phyloP scores from a whole-genome alignment of 2,888 invertebrate species.

The Cerastis rubricosa region DNA sequence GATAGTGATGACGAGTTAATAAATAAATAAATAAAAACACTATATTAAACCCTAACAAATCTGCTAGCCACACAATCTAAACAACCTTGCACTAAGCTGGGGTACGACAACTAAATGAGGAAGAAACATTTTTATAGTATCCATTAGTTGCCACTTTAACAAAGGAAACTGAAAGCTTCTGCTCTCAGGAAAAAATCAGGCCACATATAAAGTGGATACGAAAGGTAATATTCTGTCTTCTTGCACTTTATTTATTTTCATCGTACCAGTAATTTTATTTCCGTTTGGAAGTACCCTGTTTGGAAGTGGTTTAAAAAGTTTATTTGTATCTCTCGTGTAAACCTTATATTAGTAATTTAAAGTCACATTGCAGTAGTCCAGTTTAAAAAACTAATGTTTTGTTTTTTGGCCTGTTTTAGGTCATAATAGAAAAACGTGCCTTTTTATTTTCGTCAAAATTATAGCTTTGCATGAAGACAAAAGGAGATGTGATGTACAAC shows the following conservation, averaged over 20 bases:
- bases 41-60: too few relatives aligned
- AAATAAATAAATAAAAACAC: too few relatives aligned
- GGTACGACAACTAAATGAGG: neutral
- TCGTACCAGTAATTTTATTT: constrained; percentile 3
- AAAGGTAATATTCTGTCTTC: constrained; percentile 21
- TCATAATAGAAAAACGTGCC: neutral
- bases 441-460: neutral
- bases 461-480: neutral
- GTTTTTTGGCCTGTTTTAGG: too few relatives aligned
- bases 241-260: neutral
- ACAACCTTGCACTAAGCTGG: neutral
- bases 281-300: neutral
- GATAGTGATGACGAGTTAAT: too few relatives aligned
- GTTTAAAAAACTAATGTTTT: too few relatives aligned
- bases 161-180: constrained; percentile 28
- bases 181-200: constrained; percentile 32
- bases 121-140: constrained; percentile 15
- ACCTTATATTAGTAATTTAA: too few relatives aligned
- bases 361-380: too few relatives aligned
- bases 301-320: neutral
- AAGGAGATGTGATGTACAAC: neutral
- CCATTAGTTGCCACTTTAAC: constrained; percentile 29
- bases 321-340: too few relatives aligned
- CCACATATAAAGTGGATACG: constrained; percentile 7
- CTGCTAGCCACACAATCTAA: neutral